These are phyloP conservation scores for Heliocidaris tuberculata DNA, from an alignment of 35 echinoderm and acorn worm genomes.

Conservation along the genomic window DNA sequence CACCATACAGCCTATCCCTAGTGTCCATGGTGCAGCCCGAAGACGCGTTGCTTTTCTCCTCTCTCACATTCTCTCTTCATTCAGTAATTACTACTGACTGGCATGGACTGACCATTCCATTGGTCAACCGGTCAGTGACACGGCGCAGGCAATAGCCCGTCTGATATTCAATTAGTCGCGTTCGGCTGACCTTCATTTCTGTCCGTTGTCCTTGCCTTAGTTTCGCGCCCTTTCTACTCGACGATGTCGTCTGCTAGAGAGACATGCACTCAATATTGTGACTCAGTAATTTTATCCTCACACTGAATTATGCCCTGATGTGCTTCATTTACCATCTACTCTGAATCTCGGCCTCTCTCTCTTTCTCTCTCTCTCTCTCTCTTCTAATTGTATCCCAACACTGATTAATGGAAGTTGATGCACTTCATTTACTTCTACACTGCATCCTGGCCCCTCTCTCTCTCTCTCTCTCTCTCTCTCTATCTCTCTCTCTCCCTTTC, in stretches of 20 bases:
- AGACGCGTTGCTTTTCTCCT: background rate
- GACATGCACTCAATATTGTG: background rate
- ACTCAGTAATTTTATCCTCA: background rate
- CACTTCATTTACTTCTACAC: background rate
- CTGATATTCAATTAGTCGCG: slow-evolving; percentile 35
- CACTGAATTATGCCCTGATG: background rate
- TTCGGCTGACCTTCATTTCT: slow-evolving; percentile 2
- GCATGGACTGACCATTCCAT: background rate
- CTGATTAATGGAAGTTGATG: background rate
- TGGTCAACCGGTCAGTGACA: slow-evolving; percentile 35
- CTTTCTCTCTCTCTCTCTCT: background rate
- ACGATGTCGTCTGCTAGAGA: background rate
- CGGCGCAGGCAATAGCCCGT: background rate
- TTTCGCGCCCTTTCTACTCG: background rate
- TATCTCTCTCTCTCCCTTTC: background rate
- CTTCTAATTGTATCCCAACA: background rate
- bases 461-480: background rate
- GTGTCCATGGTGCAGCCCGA: too few relatives aligned
- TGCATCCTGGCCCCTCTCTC: background rate
- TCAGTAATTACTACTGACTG: background rate
- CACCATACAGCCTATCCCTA: too few relatives aligned
- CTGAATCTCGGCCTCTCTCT: background rate
- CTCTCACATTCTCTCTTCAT: background rate
- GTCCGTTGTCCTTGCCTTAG: background rate
- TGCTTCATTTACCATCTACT: background rate